Percentiles rank a stretch among this genome's conserved stretches.
Conservation (phyloP, 2,797 vertebrate species). For the Brotula barbata region DNA sequence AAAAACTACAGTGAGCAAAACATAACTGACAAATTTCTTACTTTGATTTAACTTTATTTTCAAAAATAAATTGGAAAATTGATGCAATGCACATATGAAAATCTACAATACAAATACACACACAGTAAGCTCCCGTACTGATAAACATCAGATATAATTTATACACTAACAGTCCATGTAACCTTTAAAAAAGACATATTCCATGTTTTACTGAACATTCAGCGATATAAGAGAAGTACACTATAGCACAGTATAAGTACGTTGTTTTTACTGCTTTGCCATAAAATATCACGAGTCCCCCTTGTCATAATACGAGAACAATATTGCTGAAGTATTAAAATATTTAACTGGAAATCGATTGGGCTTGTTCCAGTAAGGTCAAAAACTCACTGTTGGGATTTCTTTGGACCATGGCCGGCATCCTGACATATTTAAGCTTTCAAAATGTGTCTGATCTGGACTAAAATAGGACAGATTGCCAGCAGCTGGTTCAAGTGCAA, state of each 20-base stretch:
- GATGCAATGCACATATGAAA: slow-evolving; percentile 63
- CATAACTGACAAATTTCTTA: not conserved
- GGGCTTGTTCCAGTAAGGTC: not conserved
- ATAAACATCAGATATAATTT: slow-evolving; percentile 38
- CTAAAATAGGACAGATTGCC: too few species aligned
- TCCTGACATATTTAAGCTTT: too few species aligned
- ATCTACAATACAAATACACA: slow-evolving; percentile 51
- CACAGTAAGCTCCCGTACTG: slow-evolving; percentile 11
- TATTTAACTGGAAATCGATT: not conserved
- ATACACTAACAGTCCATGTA: slow-evolving; percentile 35
- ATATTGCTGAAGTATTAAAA: slow-evolving; percentile 1
- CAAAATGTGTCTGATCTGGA: too few species aligned
- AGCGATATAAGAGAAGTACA: slow-evolving; percentile 11
- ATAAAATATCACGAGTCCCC: not conserved
- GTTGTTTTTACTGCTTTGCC: slow-evolving; percentile 4
- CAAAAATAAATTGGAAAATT: slow-evolving; percentile 71
- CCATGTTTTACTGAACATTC: slow-evolving; percentile 22
- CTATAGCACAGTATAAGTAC: slow-evolving; percentile 23
- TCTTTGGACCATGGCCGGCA: not conserved
- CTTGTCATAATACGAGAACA: slow-evolving; percentile 5
- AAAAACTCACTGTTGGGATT: not conserved
- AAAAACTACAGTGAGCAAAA: not conserved
- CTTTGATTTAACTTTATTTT: slow-evolving; percentile 63
- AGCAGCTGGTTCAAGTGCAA: too few species aligned
- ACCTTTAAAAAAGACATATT: slow-evolving; percentile 20